These are phyloP conservation scores for Otus sunia DNA, from an alignment of 2,113 vertebrate species.

Conservation along the genomic window DNA sequence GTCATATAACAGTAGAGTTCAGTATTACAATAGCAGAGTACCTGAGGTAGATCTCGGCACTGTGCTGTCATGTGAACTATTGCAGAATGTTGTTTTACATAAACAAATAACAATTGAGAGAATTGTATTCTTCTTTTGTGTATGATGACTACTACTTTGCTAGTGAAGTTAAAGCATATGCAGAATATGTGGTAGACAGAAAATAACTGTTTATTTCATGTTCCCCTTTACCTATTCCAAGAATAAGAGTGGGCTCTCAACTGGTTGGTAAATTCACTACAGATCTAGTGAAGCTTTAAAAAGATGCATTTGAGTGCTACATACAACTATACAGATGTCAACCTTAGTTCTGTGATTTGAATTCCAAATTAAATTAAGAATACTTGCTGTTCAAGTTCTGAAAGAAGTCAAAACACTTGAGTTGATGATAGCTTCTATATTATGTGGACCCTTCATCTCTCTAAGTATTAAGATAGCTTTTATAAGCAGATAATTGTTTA, in stretches of 20 bases:
- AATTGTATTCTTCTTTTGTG: background rate
- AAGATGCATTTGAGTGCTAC: background rate
- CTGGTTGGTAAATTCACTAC: background rate
- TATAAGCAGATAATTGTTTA: background rate
- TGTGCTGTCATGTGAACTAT: background rate
- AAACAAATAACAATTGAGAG: background rate
- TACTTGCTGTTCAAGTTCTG: background rate
- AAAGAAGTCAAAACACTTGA: background rate
- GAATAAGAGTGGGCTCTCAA: background rate
- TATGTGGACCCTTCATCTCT: background rate
- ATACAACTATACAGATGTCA: background rate
- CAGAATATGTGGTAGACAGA: background rate
- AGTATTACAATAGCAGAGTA: background rate
- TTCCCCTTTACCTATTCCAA: background rate
- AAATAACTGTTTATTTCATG: background rate
- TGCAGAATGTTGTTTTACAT: background rate
- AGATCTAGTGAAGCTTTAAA: background rate
- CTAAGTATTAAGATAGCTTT: background rate
- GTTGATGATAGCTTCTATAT: background rate
- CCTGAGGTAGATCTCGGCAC: background rate
- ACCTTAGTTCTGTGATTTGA: background rate
- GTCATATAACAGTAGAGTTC: background rate
- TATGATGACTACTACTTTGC: background rate
- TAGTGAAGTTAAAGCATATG: background rate
- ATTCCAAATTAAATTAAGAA: background rate